Base-by-base conservation (phyloP, 2,888 invertebrate genomes). In the Adela reaumurella region DNA sequence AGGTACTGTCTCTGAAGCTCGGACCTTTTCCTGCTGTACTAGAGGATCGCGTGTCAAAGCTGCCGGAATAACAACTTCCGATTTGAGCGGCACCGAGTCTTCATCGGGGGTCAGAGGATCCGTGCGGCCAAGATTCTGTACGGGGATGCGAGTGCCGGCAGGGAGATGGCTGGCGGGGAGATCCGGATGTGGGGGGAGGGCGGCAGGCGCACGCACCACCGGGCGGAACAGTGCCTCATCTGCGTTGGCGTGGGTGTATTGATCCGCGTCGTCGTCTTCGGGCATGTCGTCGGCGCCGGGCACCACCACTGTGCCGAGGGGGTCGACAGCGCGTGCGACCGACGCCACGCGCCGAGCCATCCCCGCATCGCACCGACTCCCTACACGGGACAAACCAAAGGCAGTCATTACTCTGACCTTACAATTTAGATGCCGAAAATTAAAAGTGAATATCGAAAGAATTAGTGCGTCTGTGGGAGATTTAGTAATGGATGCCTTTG, bases 341-440 rank as follows among this genome's bases (percentile, higher is more conserved):
- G 74, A 59, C 69, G 69, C 63, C 73, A 68, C 67, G 67, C 66
- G 66, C 67, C 28, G 42, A 4, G 20, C 48, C 46, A 24, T 24
- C 47, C n/a, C 49, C 48, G 24, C 49, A 48, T 48, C 49, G 49
- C 55, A 49, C 50, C 49, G 72, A 76, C 76, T 83, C 86, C 86
- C 88, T 88, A 86, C 83, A 86, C 87, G 85, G 83, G 56, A 57
- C 55, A 84, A 90, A 89, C 90, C 90, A 88, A 88, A 88, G 90
- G 89, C 90, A 87, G 85, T 81, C 56, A 66, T 66, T 67, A 71
- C 67, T 68, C 55, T 47, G 50, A 55, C 53, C 44, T 45, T 42
- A 50, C 29, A 48, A 50, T 48, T 45, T 35, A 50, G 48, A 42
- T 10, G 43, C 35, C 35, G 14, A 18, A 11, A 20, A 11, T 46